Evolutionary conservation across 2,888 invertebrate species (phyloP).

Genomic region (Xylota sylvarum): DNA sequence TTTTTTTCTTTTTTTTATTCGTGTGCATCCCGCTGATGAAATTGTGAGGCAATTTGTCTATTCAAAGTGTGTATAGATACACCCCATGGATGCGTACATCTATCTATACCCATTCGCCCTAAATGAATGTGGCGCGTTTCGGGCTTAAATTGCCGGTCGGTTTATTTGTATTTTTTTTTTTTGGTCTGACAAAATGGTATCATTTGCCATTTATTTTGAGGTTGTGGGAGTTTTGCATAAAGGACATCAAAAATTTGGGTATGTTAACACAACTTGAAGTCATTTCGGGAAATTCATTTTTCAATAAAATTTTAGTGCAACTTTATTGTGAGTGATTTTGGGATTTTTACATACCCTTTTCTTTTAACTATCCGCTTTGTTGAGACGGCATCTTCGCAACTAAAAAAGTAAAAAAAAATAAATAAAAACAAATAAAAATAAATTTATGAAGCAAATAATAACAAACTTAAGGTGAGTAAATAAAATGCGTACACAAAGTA

Average conservation of each 20-base stretch:
- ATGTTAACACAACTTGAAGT: background rate
- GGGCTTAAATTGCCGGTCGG: constrained; percentile 35
- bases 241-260: constrained; percentile 59
- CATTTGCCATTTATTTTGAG: constrained; percentile 30
- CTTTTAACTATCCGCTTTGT: constrained; percentile 67
- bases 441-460: constrained; percentile 27
- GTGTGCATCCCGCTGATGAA: constrained; percentile 36
- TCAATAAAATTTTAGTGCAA: background rate
- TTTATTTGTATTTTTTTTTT: constrained; percentile 3
- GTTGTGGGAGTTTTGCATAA: constrained; percentile 18
- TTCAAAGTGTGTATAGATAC: background rate
- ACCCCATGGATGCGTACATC: constrained; percentile 32
- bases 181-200: constrained; percentile 31
- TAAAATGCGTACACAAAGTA: too few relatives aligned
- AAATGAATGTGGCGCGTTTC: constrained; percentile 2
- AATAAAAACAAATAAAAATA: constrained; percentile 31
- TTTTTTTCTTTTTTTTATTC: constrained; percentile 13
- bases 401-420: constrained; percentile 51
- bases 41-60: constrained; percentile 4
- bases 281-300: constrained; percentile 8
- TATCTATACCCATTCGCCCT: background rate
- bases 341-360: constrained; percentile 62
- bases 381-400: constrained; percentile 65
- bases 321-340: background rate
- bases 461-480: constrained; percentile 2